Evolutionary conservation across 2,113 vertebrate genomes (phyloP), one percentile per base, ranked within the genome.

Genomic region (Micronycteris hirsuta): DNA sequence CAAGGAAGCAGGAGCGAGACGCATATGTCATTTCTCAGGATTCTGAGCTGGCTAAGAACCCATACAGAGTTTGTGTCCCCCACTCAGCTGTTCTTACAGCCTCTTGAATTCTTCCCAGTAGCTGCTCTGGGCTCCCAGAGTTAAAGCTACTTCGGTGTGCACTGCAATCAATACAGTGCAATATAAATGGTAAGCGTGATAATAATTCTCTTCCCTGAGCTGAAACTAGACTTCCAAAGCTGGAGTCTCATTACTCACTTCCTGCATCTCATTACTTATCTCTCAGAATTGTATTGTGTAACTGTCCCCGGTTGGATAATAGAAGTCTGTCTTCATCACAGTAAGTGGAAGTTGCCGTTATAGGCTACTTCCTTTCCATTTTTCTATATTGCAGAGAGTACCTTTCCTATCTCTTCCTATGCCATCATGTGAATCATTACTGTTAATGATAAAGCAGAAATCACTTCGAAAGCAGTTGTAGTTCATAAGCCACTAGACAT

Each of bases 391-490:
- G 54, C 13, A 31, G 52, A 94, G 49, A 26, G 3, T n/a, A 33
- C 56, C 63, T 74, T 84, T 56, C 86, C 28, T 13, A 41, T 38
- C 56, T 85, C 43, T 88, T 71, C 61, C 58, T 74, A 4, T 26
- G 45, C 22, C 81, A 17, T 38, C 41, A 7, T 47, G 43, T 81
- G 92, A 76, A 92, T 82, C 78, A 52, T 86, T 67, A n/a, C 41
- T 93, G 13, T 78, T 92, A 74, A 94, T 33, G 47, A 90, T 52
- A 67, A 52, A n/a, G 17, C 43, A 78, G 76, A 86, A 83, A 94
- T 56, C 73, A 92, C 94, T 93, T 1, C 70, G 88, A 93, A 20
- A 96, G 54, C 33, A 84, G 56, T 96, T 93, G 28, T 12, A 47
- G 65, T 88, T 93, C 63, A 54, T 15, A 67, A 94, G 38, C 63